Evolutionary conservation across 2,888 invertebrate genomes (phyloP).

Genomic region (Drosophila kuntzei): DNA sequence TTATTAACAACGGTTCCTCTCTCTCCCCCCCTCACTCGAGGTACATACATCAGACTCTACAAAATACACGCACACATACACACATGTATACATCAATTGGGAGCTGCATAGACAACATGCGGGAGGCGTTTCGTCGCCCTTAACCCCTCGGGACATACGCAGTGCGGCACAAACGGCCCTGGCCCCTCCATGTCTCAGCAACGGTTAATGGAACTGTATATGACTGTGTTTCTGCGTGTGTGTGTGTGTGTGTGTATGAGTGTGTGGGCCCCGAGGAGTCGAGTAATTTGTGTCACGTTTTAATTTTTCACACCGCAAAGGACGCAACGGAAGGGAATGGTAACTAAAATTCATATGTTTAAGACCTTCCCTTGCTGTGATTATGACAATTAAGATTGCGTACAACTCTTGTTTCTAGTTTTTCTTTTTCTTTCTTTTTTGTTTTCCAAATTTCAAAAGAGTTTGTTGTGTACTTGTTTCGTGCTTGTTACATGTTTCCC

Average conservation of each 20-base stretch:
- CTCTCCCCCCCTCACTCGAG: background rate
- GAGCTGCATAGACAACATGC: slow-evolving; percentile 32
- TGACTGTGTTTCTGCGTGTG: slow-evolving; percentile 15
- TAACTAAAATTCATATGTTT: slow-evolving; percentile 28
- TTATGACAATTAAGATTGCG: slow-evolving; percentile 73
- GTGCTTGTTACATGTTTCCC: slow-evolving; percentile 31
- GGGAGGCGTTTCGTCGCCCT: slow-evolving; percentile 48
- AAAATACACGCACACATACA: slow-evolving; percentile 25
- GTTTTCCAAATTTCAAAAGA: slow-evolving; percentile 28
- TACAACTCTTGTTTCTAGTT: slow-evolving; percentile 47
- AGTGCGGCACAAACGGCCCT: slow-evolving; percentile 58
- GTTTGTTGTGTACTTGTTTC: slow-evolving; percentile 28
- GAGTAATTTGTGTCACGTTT: slow-evolving; percentile 76
- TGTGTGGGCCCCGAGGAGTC: slow-evolving; percentile 47
- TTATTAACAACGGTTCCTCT: slow-evolving; percentile 71
- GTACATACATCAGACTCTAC: background rate
- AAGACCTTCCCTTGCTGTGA: slow-evolving; percentile 48
- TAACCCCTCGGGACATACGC: slow-evolving; percentile 65
- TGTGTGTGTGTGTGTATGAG: slow-evolving; percentile 10
- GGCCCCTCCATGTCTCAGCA: slow-evolving; percentile 8
- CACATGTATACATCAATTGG: slow-evolving; percentile 10
- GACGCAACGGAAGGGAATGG: slow-evolving; percentile 30
- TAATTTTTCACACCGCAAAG: slow-evolving; percentile 75
- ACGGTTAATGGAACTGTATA: slow-evolving; percentile 59
- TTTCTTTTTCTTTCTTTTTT: slow-evolving; percentile 13